phyloP scores from a whole-genome alignment of 92 coral and sea anemone species.

The Palythoa caribaeorum region DNA sequence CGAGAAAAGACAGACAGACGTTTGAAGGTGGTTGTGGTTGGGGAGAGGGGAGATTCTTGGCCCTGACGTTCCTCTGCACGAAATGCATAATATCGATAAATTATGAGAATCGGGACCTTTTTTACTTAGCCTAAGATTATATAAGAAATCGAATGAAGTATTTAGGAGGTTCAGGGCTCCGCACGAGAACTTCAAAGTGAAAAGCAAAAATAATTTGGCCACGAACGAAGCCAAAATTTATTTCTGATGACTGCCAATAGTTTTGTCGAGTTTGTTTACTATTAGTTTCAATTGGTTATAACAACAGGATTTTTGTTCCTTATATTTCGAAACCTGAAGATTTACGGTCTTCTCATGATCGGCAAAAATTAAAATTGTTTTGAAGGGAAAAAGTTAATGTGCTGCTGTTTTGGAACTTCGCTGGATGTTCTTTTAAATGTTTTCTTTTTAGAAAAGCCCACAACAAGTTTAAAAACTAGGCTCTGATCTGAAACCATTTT shows the following conservation, averaged over 20 bases:
- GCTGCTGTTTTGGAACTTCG: not conserved
- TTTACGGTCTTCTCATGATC: not conserved
- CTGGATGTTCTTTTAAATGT: no score
- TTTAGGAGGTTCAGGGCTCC: not conserved
- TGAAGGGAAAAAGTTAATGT: not conserved
- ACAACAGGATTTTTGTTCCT: not conserved
- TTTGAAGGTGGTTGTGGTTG: no score
- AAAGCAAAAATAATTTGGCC: not conserved
- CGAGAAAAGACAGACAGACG: no score
- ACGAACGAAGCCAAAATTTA: not conserved
- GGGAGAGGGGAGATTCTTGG: no score
- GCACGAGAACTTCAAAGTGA: not conserved
- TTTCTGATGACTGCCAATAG: not conserved
- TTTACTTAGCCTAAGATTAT: not conserved
- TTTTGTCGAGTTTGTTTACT: not conserved
- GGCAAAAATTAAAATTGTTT: not conserved
- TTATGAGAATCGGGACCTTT: not conserved
- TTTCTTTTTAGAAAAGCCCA: no score
- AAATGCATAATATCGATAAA: no score
- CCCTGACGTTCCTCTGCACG: no score
- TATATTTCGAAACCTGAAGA: not conserved
- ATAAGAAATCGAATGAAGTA: not conserved
- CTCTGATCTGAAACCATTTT: no score
- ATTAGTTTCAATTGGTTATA: not conserved
- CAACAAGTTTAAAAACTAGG: no score